Base-by-base conservation (phyloP, 2,888 invertebrate genomes). In the Thyatira batis region DNA sequence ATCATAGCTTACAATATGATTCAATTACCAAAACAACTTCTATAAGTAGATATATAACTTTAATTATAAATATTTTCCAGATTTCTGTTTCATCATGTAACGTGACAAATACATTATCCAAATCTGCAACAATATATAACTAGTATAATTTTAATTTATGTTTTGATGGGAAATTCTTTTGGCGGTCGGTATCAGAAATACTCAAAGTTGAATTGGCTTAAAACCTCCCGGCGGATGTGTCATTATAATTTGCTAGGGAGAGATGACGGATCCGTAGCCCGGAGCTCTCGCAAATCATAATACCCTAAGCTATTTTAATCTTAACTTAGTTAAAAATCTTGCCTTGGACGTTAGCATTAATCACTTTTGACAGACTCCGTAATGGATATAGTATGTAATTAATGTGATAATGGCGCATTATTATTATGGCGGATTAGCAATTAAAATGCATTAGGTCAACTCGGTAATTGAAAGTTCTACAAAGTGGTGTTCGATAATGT, bases 261-360 rank as follows among this genome's bases (percentile, higher is more conserved):
- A 84, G 85, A 89, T 89, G 92, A 91, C 89, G 84, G 89, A 90
- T 89, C 84, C 86, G 71, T 75, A 78, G 83, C 89, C 85, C 79
- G 71, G 78, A 80, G 86, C 87, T 67, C 76, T 75, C 76, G 76
- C 80, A 82, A 80, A 86, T 85, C 84, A 85, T 85, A 87, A 87
- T 87, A 87, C 88, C 87, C 82, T 88, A 84, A 92, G 92, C 92
- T 89, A 90, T 89, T 90, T 91, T 92, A 91, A 90, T 91, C 90
- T 90, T 89, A 90, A 92, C 89, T 91, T 87, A 87, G 89, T 91
- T 91, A 92, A 92, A 91, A 91, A 91, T 91, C 91, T 91, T 89
- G 88, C 89, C 84, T 80, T 87, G 85, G 80, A 87, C 87, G 84
- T 88, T 87, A 85, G 77, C 90, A 90, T 91, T 90, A 89, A 91